Conservation (phyloP, 2,797 vertebrate genomes). For the Spinus olivaceus region DNA sequence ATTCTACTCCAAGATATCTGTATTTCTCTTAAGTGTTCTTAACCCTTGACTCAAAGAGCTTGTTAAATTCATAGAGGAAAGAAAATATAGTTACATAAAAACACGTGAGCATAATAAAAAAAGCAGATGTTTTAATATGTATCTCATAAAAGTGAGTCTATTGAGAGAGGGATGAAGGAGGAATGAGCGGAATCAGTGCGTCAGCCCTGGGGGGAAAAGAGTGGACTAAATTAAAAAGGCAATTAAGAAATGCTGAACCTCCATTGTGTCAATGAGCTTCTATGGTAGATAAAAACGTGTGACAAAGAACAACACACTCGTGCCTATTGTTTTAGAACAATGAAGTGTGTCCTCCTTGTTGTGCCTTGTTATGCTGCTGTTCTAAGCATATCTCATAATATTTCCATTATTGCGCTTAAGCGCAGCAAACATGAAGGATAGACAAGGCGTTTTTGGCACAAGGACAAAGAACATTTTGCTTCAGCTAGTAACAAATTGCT, state of each 20-base stretch:
- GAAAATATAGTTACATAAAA: constrained; percentile 16
- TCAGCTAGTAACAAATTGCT: constrained; percentile 68
- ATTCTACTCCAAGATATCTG: neutral
- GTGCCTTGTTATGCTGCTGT: constrained; percentile 43
- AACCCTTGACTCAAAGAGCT: neutral
- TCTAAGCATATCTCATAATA: constrained; percentile 30
- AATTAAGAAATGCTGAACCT: constrained; percentile 61
- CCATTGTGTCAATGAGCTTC: neutral
- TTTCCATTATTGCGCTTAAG: constrained; percentile 46
- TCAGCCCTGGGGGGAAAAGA: constrained; percentile 21
- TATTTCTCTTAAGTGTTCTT: neutral
- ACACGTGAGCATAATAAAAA: neutral
- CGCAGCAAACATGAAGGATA: neutral
- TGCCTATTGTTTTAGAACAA: constrained; percentile 47
- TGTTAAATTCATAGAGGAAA: constrained; percentile 34
- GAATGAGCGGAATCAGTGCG: neutral
- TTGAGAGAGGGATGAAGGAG: neutral
- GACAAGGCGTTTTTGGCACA: constrained; percentile 53
- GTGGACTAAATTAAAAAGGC: constrained; percentile 58
- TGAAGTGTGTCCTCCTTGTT: constrained; percentile 22
- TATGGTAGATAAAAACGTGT: constrained; percentile 9
- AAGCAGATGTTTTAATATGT: constrained; percentile 25
- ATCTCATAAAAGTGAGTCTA: neutral
- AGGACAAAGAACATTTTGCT: constrained; percentile 63
- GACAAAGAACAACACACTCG: neutral